Evolutionary conservation across 2,888 invertebrate species (phyloP).

Genomic region (Eutolmus rufibarbis): DNA sequence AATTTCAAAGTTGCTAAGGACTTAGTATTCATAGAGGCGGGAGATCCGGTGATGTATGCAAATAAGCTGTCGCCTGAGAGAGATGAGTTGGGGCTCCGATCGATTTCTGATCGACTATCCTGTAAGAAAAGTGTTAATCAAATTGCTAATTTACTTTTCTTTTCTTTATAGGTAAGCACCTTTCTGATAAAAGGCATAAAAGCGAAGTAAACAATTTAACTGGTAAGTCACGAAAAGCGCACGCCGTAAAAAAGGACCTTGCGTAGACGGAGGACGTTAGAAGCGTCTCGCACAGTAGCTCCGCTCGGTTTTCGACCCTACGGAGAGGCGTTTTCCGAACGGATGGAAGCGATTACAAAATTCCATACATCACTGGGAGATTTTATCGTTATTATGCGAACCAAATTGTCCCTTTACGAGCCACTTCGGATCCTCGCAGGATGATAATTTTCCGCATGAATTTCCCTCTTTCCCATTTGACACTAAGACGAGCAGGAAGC

Average conservation of each 20-base stretch:
- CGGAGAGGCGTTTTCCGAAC: not conserved
- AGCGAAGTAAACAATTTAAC: not conserved
- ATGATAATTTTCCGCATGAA: constrained; percentile 40
- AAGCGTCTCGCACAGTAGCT: not conserved
- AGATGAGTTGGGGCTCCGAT: not conserved
- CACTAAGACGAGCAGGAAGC: not conserved
- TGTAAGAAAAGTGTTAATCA: not conserved
- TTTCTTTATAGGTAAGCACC: not conserved
- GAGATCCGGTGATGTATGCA: not conserved
- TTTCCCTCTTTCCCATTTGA: constrained; percentile 5
- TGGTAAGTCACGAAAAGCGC: not conserved
- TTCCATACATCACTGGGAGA: not conserved
- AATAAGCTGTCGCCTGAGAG: not conserved
- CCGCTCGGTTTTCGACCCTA: not conserved
- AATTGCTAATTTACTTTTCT: not conserved
- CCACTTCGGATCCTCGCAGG: not conserved
- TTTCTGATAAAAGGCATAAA: not conserved
- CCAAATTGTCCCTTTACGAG: constrained; percentile 21
- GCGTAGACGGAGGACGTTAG: not conserved
- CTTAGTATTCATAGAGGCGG: not conserved
- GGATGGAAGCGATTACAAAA: constrained; percentile 6
- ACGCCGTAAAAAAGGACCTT: not conserved
- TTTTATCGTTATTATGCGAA: constrained; percentile 20
- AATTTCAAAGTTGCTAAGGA: not conserved
- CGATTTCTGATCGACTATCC: not conserved